Conservation (phyloP, 2,797 vertebrate species). For the Hydrocynus forskahlii region DNA sequence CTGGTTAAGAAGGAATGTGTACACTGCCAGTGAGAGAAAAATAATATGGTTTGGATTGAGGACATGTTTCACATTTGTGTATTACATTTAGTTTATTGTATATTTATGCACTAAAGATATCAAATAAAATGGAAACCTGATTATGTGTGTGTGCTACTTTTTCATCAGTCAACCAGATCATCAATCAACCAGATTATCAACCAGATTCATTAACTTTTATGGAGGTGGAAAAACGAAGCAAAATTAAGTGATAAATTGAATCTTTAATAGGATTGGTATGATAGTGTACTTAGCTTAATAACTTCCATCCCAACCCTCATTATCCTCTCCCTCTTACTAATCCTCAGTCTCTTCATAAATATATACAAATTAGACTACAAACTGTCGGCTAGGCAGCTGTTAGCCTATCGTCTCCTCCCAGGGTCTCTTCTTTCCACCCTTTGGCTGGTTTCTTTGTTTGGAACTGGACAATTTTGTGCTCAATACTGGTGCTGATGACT, state of each 20-base stretch:
- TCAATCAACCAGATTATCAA: background rate
- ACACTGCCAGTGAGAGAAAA: background rate
- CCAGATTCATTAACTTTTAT: background rate
- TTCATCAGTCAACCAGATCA: background rate
- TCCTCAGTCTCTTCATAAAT: conserved; percentile 56
- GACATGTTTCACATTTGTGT: conserved; percentile 3
- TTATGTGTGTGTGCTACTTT: background rate
- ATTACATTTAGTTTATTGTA: background rate
- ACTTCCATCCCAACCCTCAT: background rate
- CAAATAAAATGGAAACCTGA: background rate
- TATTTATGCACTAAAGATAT: conserved; percentile 26
- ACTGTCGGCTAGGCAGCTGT: conserved; percentile 5
- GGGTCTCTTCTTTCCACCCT: conserved; percentile 64
- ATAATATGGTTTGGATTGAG: background rate
- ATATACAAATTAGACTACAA: conserved; percentile 68
- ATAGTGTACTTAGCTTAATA: conserved; percentile 50
- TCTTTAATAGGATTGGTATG: conserved; percentile 65
- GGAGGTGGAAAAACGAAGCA: background rate
- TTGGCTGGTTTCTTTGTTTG: conserved; percentile 49
- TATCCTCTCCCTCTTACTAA: conserved; percentile 18
- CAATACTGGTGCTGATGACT: conserved; percentile 52
- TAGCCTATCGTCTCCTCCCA: conserved; percentile 79
- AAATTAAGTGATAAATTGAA: conserved; percentile 43
- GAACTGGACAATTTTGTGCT: conserved; percentile 59
- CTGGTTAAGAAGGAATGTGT: background rate